Evolutionary conservation across 2,888 invertebrate species (phyloP), one percentile per base, ranked within the genome.

Genomic region (Epistrophe eligans): DNA sequence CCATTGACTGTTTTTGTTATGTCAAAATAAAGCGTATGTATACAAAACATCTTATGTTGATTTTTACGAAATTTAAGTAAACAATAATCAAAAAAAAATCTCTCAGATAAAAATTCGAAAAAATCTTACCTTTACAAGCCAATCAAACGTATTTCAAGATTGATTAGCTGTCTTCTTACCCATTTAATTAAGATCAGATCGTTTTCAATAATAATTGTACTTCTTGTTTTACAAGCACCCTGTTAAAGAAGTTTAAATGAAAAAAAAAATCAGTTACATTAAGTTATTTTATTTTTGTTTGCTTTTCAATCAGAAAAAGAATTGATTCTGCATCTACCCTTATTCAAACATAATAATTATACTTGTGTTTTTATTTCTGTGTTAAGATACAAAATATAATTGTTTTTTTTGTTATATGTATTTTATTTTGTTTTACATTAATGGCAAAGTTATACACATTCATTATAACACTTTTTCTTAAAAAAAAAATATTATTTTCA

Each of bases 371-470:
- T 45, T n/a, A 38, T 52, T 38, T 10, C n/a, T 67, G 55, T 67
- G 40, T 77, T 76, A 66, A 79, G 66, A 71, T 64, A 76, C 58
- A 85, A 79, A 77, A 81, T 77, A 85, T 84, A 48, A 45, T 58
- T 48, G 1, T 58, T 24, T 48, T 11, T 15, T 70, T 50, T 32
- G 1, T 50, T 45, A 28, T 9, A 11, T n/a, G n/a, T n/a, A n/a
- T 70, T 50, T 32, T 66, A 58, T 50, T 35, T 85, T 62, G 58
- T 45, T 74, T 72, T 79, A 72, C 35, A 57, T 77, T 79, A 77
- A 83, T 88, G 79, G 77, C 83, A 83, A 88, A 83, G 55, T 71
- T 76, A 72, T 52, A 77, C 67, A 76, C 28, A 64, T 64, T 45
- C n/a, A 48, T 72, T 15, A 40, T 82, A 72, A 64, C 43, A 64